Conservation (phyloP, 2,113 vertebrate species). For the Crocuta crocuta region DNA sequence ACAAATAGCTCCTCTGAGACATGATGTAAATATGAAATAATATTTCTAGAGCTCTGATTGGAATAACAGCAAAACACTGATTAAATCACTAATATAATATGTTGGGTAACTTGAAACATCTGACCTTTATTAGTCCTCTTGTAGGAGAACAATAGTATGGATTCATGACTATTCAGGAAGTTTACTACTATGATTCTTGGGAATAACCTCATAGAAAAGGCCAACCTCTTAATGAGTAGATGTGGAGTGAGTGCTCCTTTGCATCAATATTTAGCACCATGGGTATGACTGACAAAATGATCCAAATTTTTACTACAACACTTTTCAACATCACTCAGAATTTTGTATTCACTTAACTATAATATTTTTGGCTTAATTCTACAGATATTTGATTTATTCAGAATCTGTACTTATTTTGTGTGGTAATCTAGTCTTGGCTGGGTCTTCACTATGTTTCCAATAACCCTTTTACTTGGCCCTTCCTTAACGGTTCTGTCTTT, state of each 20-base stretch:
- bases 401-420: not conserved
- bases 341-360: not conserved
- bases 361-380: not conserved
- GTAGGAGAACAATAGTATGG: not conserved
- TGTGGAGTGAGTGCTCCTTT: not conserved
- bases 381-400: not conserved
- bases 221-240: not conserved
- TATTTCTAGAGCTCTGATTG: constrained; percentile 31
- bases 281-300: not conserved
- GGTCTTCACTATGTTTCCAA: not conserved
- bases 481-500: not conserved
- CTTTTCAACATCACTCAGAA: not conserved
- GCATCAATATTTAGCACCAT: not conserved
- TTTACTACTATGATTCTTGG: not conserved
- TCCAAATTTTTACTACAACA: not conserved
- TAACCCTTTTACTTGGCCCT: not conserved
- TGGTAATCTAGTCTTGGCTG: not conserved
- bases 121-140: not conserved
- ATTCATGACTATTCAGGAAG: not conserved
- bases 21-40: constrained; percentile 11
- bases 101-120: not conserved
- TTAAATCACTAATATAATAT: not conserved
- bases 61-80: not conserved
- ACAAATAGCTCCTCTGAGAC: not conserved
- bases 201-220: not conserved